A percentile compares a stretch with the other conserved stretches of the same genome.
Conservation (phyloP, 1,140 invertebrate genomes). For the Phenacoccus solenopsis region DNA sequence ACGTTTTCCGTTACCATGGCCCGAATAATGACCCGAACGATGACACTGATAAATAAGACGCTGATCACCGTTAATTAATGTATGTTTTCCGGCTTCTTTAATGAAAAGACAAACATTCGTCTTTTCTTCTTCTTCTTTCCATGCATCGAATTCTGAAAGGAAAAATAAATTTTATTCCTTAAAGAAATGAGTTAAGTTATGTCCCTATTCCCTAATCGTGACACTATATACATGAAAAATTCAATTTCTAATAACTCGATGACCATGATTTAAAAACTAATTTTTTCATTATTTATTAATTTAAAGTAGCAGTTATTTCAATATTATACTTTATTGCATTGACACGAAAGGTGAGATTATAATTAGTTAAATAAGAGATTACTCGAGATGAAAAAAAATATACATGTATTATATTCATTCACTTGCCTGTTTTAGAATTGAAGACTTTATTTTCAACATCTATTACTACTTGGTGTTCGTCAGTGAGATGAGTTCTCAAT, state of each 20-base stretch:
- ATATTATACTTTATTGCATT: too few species aligned
- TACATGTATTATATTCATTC: too few species aligned
- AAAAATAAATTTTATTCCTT: neutral
- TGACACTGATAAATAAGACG: conserved; percentile 7
- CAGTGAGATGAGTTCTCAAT: neutral
- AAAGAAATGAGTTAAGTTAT: too few species aligned
- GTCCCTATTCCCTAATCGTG: too few species aligned
- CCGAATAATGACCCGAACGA: conserved; percentile 7
- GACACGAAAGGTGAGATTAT: neutral
- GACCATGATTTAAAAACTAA: too few species aligned
- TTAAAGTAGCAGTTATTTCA: too few species aligned
- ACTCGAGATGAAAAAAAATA: too few species aligned
- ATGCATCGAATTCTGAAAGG: neutral
- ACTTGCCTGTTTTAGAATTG: neutral
- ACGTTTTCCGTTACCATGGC: neutral
- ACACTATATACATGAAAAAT: too few species aligned
- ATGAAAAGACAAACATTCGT: conserved; percentile 3
- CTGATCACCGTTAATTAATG: conserved; percentile 6
- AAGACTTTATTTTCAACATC: conserved; percentile 4
- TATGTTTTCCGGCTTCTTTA: conserved; percentile 1
- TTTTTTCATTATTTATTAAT: too few species aligned
- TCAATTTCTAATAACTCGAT: too few species aligned
- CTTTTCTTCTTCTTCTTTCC: conserved; percentile 12
- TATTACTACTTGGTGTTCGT: neutral
- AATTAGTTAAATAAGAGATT: too few species aligned